Percentiles rank a stretch among this genome's conserved stretches.
phyloP scores from a whole-genome alignment of 1,140 invertebrate genomes.

The Micrasema minimum region DNA sequence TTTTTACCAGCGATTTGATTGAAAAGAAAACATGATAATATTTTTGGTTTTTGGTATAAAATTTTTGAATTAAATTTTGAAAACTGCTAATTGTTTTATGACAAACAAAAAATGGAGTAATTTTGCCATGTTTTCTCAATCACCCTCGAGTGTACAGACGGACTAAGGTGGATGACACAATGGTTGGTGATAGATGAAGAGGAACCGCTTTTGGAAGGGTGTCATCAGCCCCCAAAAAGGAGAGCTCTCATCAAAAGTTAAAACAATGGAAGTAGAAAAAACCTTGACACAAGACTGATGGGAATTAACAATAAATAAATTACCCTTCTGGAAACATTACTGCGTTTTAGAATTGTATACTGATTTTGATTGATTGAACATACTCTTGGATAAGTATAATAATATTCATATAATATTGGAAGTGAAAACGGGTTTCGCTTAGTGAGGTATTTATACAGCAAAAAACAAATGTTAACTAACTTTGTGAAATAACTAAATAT shows the following conservation, averaged over 20 bases:
- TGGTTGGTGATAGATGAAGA: slow-evolving; percentile 7
- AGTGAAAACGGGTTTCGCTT: background rate
- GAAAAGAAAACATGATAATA: too few species aligned
- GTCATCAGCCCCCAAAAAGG: background rate
- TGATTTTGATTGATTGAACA: background rate
- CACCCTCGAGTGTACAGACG: too few species aligned
- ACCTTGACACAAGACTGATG: slow-evolving; percentile 30
- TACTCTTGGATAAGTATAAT: background rate
- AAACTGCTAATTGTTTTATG: background rate
- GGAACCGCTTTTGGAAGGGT: background rate
- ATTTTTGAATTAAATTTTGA: background rate
- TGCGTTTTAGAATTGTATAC: slow-evolving; percentile 6
- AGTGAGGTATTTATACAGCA: too few species aligned
- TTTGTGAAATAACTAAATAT: too few species aligned
- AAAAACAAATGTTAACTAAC: too few species aligned
- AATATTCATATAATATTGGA: background rate
- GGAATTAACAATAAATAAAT: slow-evolving; percentile 40
- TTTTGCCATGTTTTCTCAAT: background rate
- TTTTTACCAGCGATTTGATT: background rate
- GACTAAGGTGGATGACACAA: too few species aligned
- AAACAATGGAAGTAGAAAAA: slow-evolving; percentile 28
- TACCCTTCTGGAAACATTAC: slow-evolving; percentile 1
- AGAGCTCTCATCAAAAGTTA: slow-evolving; percentile 29
- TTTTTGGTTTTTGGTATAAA: too few species aligned
- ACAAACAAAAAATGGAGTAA: background rate